Conservation (phyloP, 2,113 vertebrate species). For the Aegithalos caudatus region DNA sequence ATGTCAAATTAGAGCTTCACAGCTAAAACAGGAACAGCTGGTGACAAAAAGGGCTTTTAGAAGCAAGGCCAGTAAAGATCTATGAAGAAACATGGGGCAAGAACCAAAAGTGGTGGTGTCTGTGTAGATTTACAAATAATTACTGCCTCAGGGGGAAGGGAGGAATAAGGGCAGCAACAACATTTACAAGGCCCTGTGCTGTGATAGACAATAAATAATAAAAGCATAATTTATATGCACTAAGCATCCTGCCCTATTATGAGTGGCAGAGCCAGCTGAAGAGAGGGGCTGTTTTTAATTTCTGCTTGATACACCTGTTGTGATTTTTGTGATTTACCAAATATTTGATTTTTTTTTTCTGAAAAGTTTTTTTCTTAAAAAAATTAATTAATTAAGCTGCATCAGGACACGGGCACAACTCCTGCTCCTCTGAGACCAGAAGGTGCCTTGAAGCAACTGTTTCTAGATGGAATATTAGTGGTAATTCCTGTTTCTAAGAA, state of each 20-base stretch:
- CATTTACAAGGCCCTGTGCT: background rate
- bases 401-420: background rate
- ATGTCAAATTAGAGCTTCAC: background rate
- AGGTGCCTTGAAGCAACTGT: background rate
- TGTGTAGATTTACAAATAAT: background rate
- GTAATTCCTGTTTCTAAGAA: background rate
- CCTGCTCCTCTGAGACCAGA: background rate
- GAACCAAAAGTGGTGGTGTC: background rate
- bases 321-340: background rate
- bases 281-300: background rate
- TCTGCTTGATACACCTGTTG: background rate
- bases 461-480: background rate
- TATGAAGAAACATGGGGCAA: background rate
- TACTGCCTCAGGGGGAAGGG: background rate
- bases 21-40: background rate
- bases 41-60: background rate
- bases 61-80: background rate
- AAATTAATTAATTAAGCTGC: background rate
- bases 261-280: background rate
- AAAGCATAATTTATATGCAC: background rate
- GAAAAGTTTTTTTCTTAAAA: background rate
- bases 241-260: background rate
- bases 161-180: background rate
- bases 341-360: background rate
- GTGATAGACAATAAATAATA: background rate